Evolutionary conservation across 2,797 vertebrate genomes (phyloP), one percentile per base, ranked within the genome.

Genomic region (Sebastes iracundus): DNA sequence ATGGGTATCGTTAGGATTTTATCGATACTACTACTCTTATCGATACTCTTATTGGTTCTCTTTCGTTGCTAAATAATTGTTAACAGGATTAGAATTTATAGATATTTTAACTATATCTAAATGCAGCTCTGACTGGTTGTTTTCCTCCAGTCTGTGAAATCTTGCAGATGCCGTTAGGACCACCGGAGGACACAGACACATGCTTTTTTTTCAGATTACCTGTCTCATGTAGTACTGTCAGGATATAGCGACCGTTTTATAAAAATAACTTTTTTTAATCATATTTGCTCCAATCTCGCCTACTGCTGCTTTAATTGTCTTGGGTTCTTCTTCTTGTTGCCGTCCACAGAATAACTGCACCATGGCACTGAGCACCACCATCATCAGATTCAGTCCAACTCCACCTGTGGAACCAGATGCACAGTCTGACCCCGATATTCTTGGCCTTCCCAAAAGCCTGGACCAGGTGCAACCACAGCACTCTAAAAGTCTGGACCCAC

Each of bases 351-450:
- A 53, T 68, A 96, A 97, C 80, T 85, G 90, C 38, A 91, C 91
- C 27, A 94, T 95, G 94, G 94, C 96, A 2, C 90, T 99, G 74
- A 99, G 98, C 90, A 98, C 97, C 77, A 99, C 98, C 65, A 97
- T 99, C 90, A 90, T 99, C 90, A 92, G 92, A 87, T 94, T 96
- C 79, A 99, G 98, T 88, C 97, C 97, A 55, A 93, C 96, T 69
- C 96, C 97, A 63, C 93, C 90, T 0, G 84, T 95, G 79, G 97
- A 97, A 20, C 86, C 85, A 20, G 75, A 81, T 59, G n/a, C 74
- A 13, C 92, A 83, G 49, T 27, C 85, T 3, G 89, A 84, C 68
- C 81, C 65, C 18, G 83, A 90, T 28, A 11, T 20, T 66, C 22
- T 46, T 1, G 58, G 61, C 14, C 82, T 22, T 16, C 27, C 85